phyloP scores from a whole-genome alignment of 1,140 invertebrate species.

The Dreissena rostriformis region DNA sequence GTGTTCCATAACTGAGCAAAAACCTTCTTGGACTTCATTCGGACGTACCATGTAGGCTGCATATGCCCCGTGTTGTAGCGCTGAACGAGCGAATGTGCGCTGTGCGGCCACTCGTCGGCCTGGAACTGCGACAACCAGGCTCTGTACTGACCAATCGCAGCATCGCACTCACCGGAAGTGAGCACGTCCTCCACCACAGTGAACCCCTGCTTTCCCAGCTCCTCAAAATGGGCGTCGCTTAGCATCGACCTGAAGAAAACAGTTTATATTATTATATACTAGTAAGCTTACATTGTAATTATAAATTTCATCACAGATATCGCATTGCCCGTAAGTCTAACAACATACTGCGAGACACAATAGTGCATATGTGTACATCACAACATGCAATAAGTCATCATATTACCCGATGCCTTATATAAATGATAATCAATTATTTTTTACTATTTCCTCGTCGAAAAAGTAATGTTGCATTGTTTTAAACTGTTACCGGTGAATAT shows the following conservation, averaged over 20 bases:
- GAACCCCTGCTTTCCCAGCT: slow-evolving; percentile 54
- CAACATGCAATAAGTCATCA: no score
- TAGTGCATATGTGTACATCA: no score
- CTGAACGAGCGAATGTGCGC: slow-evolving; percentile 52
- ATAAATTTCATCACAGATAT: no score
- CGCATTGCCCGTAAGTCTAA: no score
- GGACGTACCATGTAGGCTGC: slow-evolving; percentile 54
- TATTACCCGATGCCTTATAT: no score
- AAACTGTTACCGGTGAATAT: no score
- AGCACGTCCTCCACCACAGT: slow-evolving; percentile 50
- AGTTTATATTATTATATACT: no score
- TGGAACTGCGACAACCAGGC: slow-evolving; percentile 58
- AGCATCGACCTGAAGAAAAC: slow-evolving; percentile 14
- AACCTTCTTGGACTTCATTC: slow-evolving; percentile 60
- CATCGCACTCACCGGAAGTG: slow-evolving; percentile 52
- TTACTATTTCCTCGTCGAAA: no score
- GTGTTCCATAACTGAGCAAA: slow-evolving; percentile 64
- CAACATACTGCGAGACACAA: no score
- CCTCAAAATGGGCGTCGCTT: slow-evolving; percentile 26
- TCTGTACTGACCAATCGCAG: slow-evolving; percentile 48
- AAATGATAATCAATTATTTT: no score
- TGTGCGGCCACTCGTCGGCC: slow-evolving; percentile 42
- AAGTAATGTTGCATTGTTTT: no score
- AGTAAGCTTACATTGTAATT: no score
- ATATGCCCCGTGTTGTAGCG: slow-evolving; percentile 58